Conservation (phyloP, 1,140 invertebrate genomes). For the Euborellia annulipes region DNA sequence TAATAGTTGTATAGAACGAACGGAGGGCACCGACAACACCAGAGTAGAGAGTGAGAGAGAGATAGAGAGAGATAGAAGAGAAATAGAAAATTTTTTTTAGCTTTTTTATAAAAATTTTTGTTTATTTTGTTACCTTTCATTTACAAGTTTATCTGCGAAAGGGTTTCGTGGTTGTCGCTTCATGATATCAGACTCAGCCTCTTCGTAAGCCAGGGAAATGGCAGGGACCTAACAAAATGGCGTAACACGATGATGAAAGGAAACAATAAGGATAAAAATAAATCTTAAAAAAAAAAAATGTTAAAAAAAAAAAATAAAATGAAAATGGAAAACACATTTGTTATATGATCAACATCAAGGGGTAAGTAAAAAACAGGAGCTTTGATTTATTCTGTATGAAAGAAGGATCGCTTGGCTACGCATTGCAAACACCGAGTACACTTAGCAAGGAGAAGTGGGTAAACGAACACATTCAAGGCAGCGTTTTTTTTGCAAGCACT, state of each 20-base stretch:
- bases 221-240: conserved; percentile 67
- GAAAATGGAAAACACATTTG: conserved; percentile 4
- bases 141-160: conserved; percentile 91
- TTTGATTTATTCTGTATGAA: too few relatives aligned
- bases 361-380: background rate
- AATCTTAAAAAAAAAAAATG: conserved; percentile 13
- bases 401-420: too few relatives aligned
- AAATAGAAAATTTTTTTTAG: background rate
- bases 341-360: conserved; percentile 2
- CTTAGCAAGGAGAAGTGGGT: too few relatives aligned
- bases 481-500: conserved; percentile 11
- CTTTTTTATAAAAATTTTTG: conserved; percentile 3
- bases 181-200: conserved; percentile 98
- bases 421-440: too few relatives aligned
- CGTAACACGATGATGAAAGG: conserved; percentile 16
- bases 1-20: background rate
- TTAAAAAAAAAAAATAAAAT: conserved; percentile 6
- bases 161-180: conserved; percentile 94
- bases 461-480: conserved; percentile 11
- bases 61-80: background rate
- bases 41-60: background rate
- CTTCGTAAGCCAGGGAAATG: conserved; percentile 96
- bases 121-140: conserved; percentile 71
- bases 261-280: conserved; percentile 13
- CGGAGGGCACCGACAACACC: background rate